Evolutionary conservation across 1,140 invertebrate genomes (phyloP).

Genomic region (Leptinotarsa lineolata): DNA sequence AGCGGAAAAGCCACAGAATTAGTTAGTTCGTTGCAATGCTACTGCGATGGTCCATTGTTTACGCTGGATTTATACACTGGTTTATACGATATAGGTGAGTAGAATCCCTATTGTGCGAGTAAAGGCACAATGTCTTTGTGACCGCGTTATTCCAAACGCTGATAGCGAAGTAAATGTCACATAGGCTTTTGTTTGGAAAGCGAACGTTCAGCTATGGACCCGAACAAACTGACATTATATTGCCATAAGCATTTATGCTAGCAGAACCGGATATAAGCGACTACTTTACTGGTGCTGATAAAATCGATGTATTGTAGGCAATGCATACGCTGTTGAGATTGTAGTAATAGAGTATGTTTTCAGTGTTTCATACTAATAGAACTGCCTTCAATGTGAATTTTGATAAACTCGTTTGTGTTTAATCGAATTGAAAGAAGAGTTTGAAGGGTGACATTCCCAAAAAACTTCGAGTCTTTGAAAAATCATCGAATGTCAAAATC

Average conservation of each 20-base stretch:
- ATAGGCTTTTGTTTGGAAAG: constrained; percentile 22
- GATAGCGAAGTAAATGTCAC: constrained; percentile 30
- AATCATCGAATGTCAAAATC: too few relatives aligned
- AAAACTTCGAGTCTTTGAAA: too few relatives aligned
- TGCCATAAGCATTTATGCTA: not conserved
- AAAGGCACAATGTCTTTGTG: constrained; percentile 29
- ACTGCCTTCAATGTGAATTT: too few relatives aligned
- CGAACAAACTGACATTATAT: constrained; percentile 4
- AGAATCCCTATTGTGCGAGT: constrained; percentile 22
- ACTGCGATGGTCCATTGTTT: constrained; percentile 6
- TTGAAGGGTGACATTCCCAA: too few relatives aligned
- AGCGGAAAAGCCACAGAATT: constrained; percentile 25
- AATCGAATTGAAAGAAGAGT: too few relatives aligned
- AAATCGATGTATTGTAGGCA: not conserved
- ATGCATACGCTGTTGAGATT: too few relatives aligned
- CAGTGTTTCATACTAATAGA: too few relatives aligned
- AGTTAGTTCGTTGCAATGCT: constrained; percentile 21
- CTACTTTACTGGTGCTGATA: not conserved
- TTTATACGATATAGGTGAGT: constrained; percentile 24
- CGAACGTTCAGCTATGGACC: constrained; percentile 4
- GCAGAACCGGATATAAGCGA: constrained; percentile 2
- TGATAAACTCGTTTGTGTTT: too few relatives aligned
- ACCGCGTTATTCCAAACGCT: constrained; percentile 16
- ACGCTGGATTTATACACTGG: constrained; percentile 22
- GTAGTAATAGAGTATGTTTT: too few relatives aligned